phyloP scores from a whole-genome alignment of 2,888 invertebrate species.

The Acanthopleura granulata region DNA sequence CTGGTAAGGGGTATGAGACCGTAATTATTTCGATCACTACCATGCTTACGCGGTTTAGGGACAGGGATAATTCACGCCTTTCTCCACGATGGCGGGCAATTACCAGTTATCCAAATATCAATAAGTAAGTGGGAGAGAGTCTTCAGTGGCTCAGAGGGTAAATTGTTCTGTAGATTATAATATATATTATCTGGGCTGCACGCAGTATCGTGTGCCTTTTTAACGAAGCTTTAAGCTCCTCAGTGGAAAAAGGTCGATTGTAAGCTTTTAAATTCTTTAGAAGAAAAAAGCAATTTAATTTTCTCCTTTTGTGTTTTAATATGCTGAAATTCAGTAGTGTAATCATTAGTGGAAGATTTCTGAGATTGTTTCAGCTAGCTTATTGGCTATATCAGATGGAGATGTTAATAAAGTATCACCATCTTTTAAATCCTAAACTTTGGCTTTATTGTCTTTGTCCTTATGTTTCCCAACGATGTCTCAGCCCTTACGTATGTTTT shows the following conservation, averaged over 20 bases:
- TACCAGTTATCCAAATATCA: too few relatives aligned
- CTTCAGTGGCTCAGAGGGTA: not conserved
- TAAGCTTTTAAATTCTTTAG: not conserved
- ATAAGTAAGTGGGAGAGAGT: slow-evolving; percentile 26
- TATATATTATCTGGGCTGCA: not conserved
- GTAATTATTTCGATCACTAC: slow-evolving; percentile 36
- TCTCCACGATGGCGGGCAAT: too few relatives aligned
- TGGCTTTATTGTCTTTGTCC: too few relatives aligned
- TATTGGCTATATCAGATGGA: not conserved
- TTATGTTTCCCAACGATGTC: not conserved
- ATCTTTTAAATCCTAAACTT: not conserved
- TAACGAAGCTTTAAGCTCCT: not conserved
- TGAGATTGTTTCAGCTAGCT: not conserved
- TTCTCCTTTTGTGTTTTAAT: not conserved
- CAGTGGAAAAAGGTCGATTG: not conserved
- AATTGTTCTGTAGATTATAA: not conserved
- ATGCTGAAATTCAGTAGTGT: not conserved
- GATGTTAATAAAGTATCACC: not conserved
- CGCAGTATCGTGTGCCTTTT: not conserved
- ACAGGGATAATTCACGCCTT: too few relatives aligned
- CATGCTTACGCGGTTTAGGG: slow-evolving; percentile 35
- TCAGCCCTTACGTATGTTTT: not conserved
- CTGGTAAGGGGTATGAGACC: slow-evolving; percentile 48
- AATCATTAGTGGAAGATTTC: not conserved
- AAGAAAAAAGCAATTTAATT: not conserved